Conservation (phyloP, 2,113 vertebrate species). For the Climacteris rufus region DNA sequence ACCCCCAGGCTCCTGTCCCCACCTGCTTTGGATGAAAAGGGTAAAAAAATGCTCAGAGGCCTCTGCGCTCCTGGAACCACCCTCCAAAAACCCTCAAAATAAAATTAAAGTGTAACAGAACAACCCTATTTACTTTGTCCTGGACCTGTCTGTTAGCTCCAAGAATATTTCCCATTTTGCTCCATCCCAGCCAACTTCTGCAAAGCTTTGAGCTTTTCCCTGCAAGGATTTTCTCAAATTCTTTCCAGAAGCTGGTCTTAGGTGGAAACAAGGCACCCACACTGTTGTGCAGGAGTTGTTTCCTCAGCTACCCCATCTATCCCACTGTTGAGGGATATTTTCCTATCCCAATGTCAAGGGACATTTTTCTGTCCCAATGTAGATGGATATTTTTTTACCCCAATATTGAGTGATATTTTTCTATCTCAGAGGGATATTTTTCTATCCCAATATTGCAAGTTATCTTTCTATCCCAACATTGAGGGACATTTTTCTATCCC, state of each 20-base stretch:
- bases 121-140: not conserved
- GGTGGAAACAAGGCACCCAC: not conserved
- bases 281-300: not conserved
- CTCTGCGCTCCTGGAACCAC: not conserved
- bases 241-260: not conserved
- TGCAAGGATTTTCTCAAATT: not conserved
- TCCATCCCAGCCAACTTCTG: not conserved
- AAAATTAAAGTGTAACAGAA: not conserved
- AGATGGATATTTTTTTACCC: too few species aligned
- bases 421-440: not conserved
- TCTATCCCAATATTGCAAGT: too few species aligned
- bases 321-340: not conserved
- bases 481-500: not conserved
- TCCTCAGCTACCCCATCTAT: rapidly evolving
- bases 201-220: not conserved
- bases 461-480: not conserved
- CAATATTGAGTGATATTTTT: not conserved
- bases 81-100: not conserved
- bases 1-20: not conserved
- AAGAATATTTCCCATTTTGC: not conserved
- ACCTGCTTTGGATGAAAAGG: not conserved
- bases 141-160: not conserved
- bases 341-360: not conserved
- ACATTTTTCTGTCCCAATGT: too few species aligned
- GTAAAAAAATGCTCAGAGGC: not conserved